Evolutionary conservation across 2,888 invertebrate species (phyloP).

Genomic region (Tetragonisca angustula): DNA sequence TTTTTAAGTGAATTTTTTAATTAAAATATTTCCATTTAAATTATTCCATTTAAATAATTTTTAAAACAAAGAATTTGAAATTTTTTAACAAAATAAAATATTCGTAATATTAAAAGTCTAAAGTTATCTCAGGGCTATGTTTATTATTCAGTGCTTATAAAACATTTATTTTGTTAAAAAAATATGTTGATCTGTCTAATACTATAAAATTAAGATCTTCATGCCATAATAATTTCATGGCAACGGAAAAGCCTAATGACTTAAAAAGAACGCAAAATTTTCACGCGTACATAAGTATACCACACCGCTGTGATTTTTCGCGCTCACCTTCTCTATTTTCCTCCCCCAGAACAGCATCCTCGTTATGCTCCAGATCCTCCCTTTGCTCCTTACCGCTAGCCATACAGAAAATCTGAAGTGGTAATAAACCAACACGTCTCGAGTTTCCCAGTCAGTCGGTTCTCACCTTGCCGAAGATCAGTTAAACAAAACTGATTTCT

Average conservation of each 20-base stretch:
- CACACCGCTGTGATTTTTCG: slow-evolving; percentile 4
- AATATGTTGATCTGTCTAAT: neutral
- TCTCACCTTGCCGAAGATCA: slow-evolving; percentile 45
- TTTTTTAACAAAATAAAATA: too few species aligned
- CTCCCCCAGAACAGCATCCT: slow-evolving; percentile 35
- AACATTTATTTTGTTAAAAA: neutral
- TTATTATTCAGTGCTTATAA: neutral
- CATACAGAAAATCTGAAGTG: slow-evolving; percentile 55
- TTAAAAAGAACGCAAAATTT: neutral
- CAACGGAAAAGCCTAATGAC: neutral
- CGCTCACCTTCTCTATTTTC: slow-evolving; percentile 17
- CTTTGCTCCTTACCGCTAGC: slow-evolving; percentile 32
- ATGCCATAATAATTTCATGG: neutral
- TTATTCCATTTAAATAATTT: too few species aligned
- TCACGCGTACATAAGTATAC: neutral
- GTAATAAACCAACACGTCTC: slow-evolving; percentile 54
- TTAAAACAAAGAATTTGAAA: too few species aligned
- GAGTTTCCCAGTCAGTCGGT: slow-evolving; percentile 52
- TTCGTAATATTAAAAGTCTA: neutral
- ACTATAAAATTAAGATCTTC: neutral
- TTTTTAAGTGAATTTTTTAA: too few species aligned
- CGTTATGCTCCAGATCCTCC: slow-evolving; percentile 61
- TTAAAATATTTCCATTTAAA: too few species aligned
- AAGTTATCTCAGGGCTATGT: neutral
- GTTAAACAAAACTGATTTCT: slow-evolving; percentile 2